These are phyloP conservation scores for Sciurus niger DNA, from an alignment of 2,113 vertebrate species.

Conservation along the genomic window DNA sequence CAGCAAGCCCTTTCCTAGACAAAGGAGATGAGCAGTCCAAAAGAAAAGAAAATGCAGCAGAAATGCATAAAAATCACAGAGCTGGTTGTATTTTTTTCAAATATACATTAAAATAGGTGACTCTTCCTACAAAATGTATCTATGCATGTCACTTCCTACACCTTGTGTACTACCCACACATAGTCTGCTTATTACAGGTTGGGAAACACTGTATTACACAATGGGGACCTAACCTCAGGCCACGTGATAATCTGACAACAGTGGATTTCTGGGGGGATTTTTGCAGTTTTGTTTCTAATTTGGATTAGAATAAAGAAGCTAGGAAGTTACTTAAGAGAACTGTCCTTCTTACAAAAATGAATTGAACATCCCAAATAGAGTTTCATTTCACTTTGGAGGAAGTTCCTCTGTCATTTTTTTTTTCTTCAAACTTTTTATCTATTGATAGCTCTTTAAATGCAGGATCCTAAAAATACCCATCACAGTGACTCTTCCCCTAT, in stretches of 20 bases:
- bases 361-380: not conserved
- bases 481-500: not conserved
- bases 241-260: not conserved
- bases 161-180: not conserved
- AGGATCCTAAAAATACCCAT: conserved; percentile 29
- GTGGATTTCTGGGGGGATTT: conserved; percentile 66
- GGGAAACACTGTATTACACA: not conserved
- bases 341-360: conserved; percentile 18
- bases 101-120: not conserved
- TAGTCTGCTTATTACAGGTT: not conserved
- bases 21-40: not conserved
- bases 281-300: conserved; percentile 61
- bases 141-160: fast-evolving
- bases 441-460: conserved; percentile 62
- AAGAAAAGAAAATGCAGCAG: not conserved
- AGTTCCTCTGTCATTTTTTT: conserved; percentile 13
- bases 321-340: conserved; percentile 18
- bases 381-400: conserved; percentile 76
- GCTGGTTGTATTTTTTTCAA: not conserved
- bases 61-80: not conserved
- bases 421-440: not conserved
- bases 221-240: not conserved
- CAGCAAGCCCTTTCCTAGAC: not conserved
- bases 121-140: not conserved
- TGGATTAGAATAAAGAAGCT: conserved; percentile 49